Conservation (phyloP, 2,797 vertebrate species). For the Cyclura pinguis region DNA sequence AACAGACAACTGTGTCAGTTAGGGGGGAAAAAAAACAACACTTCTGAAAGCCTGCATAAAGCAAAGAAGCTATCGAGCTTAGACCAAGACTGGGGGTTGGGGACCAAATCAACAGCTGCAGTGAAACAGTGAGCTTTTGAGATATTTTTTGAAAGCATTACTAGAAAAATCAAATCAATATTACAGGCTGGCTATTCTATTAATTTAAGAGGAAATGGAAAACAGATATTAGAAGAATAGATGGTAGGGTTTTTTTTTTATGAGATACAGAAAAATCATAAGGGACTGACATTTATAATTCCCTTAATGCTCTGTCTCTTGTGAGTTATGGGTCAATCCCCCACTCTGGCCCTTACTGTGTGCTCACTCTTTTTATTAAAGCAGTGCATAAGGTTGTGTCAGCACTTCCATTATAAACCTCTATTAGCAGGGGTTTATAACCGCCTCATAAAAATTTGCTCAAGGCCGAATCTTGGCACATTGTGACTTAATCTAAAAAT, state of each 20-base stretch:
- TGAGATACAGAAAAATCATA: constrained; percentile 61
- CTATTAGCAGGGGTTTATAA: constrained; percentile 44
- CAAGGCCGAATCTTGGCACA: constrained; percentile 16
- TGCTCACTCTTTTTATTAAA: constrained; percentile 1
- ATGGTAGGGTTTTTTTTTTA: constrained; percentile 39
- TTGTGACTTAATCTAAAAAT: constrained; percentile 13
- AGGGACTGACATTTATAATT: constrained; percentile 50
- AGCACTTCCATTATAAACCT: constrained; percentile 37
- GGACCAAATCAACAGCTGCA: neutral
- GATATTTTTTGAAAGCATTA: neutral
- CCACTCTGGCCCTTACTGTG: neutral
- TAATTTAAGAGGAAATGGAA: constrained; percentile 70
- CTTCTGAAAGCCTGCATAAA: constrained; percentile 31
- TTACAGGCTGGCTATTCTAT: constrained; percentile 57
- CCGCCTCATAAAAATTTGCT: constrained; percentile 33
- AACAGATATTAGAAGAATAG: constrained; percentile 60
- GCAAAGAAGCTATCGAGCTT: neutral
- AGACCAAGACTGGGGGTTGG: neutral
- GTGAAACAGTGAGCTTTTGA: constrained; percentile 23
- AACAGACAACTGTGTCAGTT: constrained; percentile 19
- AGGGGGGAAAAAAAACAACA: constrained; percentile 5
- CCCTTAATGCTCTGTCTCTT: constrained; percentile 27
- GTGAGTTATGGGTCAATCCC: constrained; percentile 52
- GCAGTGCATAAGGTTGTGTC: constrained; percentile 23
- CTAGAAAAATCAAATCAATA: constrained; percentile 45